Evolutionary conservation across 2,797 vertebrate genomes (phyloP).

Genomic region (Bradypodion pumilum): DNA sequence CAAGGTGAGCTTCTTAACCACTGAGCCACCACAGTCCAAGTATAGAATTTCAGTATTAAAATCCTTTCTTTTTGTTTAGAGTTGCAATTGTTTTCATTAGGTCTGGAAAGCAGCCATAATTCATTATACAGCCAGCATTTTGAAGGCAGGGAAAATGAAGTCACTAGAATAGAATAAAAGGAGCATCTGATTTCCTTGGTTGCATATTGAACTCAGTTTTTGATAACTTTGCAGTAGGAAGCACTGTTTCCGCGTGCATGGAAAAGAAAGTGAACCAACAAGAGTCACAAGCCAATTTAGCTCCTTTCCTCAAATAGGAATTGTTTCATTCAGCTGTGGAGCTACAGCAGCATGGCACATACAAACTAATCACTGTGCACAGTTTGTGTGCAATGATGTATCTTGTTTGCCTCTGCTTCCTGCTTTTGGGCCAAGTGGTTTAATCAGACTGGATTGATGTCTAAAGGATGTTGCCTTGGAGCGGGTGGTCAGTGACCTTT

Average conservation of each 20-base stretch:
- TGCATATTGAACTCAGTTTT: constrained; percentile 40
- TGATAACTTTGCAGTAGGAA: constrained; percentile 35
- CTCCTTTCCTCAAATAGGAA: constrained; percentile 41
- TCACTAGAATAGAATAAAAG: constrained; percentile 27
- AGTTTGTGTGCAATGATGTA: constrained; percentile 5
- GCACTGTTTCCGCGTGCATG: constrained; percentile 6
- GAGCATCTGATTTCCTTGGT: constrained; percentile 47
- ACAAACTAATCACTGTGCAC: constrained; percentile 27
- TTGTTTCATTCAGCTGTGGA: constrained; percentile 42
- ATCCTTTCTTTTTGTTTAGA: constrained; percentile 42
- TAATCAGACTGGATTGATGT: constrained; percentile 19
- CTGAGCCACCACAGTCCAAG: too few relatives aligned
- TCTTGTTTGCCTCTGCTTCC: constrained; percentile 4
- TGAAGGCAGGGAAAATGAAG: constrained; percentile 36
- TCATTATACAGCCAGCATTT: constrained; percentile 41
- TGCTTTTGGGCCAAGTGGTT: constrained; percentile 4
- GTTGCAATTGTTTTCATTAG: constrained; percentile 19
- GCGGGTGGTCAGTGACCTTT: background rate
- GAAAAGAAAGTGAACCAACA: constrained; percentile 34
- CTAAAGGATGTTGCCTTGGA: background rate
- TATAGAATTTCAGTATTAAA: constrained; percentile 24
- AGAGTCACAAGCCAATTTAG: constrained; percentile 46
- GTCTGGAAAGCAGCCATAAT: background rate
- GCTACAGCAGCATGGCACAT: constrained; percentile 13
- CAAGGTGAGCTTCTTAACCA: too few relatives aligned